Evolutionary conservation across 1,140 invertebrate genomes (phyloP).

Genomic region (Tetragonula clypearis): DNA sequence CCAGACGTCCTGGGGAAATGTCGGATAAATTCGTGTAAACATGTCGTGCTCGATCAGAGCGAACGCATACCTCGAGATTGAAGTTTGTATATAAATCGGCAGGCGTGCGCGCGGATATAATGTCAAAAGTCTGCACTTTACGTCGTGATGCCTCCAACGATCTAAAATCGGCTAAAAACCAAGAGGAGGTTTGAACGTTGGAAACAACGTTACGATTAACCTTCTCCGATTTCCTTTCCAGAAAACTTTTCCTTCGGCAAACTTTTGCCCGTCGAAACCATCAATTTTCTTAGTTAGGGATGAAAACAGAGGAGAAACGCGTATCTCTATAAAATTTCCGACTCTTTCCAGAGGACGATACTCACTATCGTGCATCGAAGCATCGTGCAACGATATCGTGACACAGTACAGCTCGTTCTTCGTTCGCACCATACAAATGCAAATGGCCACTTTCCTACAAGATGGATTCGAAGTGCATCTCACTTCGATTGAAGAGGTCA

Average conservation of each 20-base stretch:
- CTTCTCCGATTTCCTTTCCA: not conserved
- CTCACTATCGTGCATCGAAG: not conserved
- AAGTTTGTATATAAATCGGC: conserved; percentile 53
- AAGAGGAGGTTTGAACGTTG: too few relatives aligned
- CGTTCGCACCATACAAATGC: conserved; percentile 22
- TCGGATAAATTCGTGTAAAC: conserved; percentile 42
- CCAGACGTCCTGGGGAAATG: conserved; percentile 36
- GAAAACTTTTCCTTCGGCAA: too few relatives aligned
- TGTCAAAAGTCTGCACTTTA: not conserved
- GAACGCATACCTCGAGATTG: conserved; percentile 25
- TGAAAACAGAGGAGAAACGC: not conserved
- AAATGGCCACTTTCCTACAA: conserved; percentile 42
- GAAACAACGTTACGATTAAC: not conserved
- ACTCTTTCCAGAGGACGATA: not conserved
- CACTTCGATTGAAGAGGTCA: not conserved
- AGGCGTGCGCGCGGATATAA: conserved; percentile 19
- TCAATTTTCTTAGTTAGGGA: too few relatives aligned
- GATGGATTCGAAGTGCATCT: conserved; percentile 35
- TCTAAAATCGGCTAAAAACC: not conserved
- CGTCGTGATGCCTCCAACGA: not conserved
- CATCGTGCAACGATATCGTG: not conserved
- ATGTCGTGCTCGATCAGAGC: conserved; percentile 54
- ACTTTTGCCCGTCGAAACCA: not conserved
- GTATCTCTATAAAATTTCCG: not conserved
- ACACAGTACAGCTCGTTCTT: not conserved